Percentiles rank a stretch among this genome's conserved stretches.
phyloP scores from a whole-genome alignment of 2,797 vertebrate genomes.

The Cichlasoma orientale region DNA sequence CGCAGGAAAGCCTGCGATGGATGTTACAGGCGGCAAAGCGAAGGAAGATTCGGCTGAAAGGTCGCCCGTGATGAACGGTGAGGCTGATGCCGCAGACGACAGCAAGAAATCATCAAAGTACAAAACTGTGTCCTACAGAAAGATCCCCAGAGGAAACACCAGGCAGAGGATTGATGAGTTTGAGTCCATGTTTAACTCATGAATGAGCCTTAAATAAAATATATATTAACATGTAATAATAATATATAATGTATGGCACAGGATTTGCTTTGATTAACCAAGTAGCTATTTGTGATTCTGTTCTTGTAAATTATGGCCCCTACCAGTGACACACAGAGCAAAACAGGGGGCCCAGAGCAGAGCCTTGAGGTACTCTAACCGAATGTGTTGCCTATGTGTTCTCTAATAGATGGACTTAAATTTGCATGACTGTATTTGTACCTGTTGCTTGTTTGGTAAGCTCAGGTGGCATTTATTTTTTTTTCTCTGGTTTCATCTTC shows the following conservation, averaged over 20 bases:
- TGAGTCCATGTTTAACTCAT: constrained; percentile 87
- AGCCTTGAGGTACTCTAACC: not conserved
- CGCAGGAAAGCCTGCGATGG: constrained; percentile 49
- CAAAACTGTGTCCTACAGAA: constrained; percentile 92
- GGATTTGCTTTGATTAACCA: not conserved
- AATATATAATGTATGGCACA: not conserved
- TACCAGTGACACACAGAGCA: not conserved
- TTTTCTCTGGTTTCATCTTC: not conserved
- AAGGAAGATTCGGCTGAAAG: constrained; percentile 25
- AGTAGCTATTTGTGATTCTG: not conserved
- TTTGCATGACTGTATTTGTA: not conserved
- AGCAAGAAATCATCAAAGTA: constrained; percentile 83
- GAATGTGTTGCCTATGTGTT: not conserved
- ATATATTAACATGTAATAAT: not conserved
- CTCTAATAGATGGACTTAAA: not conserved
- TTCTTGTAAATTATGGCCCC: not conserved
- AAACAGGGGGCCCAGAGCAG: not conserved
- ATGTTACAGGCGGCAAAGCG: constrained; percentile 33
- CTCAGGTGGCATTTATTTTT: not conserved
- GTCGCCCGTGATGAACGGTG: constrained; percentile 25
- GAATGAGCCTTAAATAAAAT: constrained; percentile 1
- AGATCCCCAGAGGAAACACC: constrained; percentile 92
- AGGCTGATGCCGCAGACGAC: constrained; percentile 62
- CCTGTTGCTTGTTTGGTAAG: not conserved
- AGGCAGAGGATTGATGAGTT: constrained; percentile 93